phyloP scores from a whole-genome alignment of 2,888 invertebrate species.

The Cataglyphis livida region DNA sequence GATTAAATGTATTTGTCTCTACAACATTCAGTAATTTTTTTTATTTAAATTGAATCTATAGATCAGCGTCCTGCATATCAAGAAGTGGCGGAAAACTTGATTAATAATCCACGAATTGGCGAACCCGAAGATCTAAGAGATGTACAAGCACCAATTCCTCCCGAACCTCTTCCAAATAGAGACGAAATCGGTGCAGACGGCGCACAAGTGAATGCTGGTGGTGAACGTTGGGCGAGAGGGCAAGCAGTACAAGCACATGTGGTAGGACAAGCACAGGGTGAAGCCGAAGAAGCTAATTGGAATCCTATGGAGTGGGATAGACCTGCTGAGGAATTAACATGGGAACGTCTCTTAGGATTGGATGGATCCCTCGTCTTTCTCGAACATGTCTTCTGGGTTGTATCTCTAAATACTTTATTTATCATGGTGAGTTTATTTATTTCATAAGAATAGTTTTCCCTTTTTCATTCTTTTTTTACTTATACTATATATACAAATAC shows the following conservation, averaged over 20 bases:
- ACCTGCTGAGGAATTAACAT: constrained; percentile 98
- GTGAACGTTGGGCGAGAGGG: constrained; percentile 76
- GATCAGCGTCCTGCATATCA: constrained; percentile 54
- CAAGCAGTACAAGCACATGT: constrained; percentile 56
- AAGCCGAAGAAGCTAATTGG: constrained; percentile 95
- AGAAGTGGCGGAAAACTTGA: constrained; percentile 60
- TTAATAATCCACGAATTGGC: constrained; percentile 60
- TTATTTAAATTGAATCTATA: constrained; percentile 37
- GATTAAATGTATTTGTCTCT: neutral
- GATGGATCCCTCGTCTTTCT: constrained; percentile 99
- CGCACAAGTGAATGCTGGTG: constrained; percentile 61
- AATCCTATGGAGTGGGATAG: constrained; percentile 99
- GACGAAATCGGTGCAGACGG: constrained; percentile 63
- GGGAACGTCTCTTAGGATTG: constrained; percentile 98
- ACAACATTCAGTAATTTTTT: constrained; percentile 2
- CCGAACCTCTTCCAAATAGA: constrained; percentile 47
- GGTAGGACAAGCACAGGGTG: constrained; percentile 87
- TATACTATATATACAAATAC: too few relatives aligned
- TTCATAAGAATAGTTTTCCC: neutral
- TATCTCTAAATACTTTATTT: constrained; percentile 98
- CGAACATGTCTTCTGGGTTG: constrained; percentile 99
- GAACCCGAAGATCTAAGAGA: constrained; percentile 64
- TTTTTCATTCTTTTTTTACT: neutral
- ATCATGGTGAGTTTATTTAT: constrained; percentile 88
- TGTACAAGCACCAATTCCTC: constrained; percentile 46